phyloP scores from a whole-genome alignment of 2,797 vertebrate species.

The Threskiornis aethiopicus region DNA sequence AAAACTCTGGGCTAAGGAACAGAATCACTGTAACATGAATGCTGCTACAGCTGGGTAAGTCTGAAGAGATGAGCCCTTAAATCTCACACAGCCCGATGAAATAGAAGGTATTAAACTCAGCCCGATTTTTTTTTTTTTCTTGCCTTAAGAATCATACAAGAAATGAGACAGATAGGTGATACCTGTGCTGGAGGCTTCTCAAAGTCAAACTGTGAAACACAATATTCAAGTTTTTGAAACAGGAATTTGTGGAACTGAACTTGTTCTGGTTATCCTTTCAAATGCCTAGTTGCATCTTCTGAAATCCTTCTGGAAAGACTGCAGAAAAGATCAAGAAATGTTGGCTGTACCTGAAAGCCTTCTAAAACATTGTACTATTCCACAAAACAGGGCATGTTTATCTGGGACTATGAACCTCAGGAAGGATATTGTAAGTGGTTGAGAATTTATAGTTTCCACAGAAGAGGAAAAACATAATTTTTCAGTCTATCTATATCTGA shows the following conservation, averaged over 20 bases:
- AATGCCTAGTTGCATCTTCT: not conserved
- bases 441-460: not conserved
- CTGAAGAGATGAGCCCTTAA: not conserved
- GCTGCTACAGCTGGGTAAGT: not conserved
- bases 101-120: not conserved
- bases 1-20: not conserved
- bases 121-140: not conserved
- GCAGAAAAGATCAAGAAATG: not conserved
- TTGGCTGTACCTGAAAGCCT: not conserved
- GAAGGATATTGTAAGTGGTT: not conserved
- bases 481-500: not conserved
- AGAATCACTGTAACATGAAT: not conserved
- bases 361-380: not conserved
- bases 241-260: not conserved
- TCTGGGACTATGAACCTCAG: not conserved
- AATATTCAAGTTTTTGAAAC: not conserved
- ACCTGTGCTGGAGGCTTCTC: not conserved
- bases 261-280: not conserved
- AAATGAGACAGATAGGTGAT: not conserved
- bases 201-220: not conserved
- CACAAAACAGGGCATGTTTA: not conserved
- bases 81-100: not conserved
- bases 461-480: not conserved
- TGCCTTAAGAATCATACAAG: not conserved
- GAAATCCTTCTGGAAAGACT: not conserved